Percentiles rank a stretch among this genome's conserved stretches.
Conservation (phyloP, 2,113 vertebrate species). For the Poeciliopsis retropinna region DNA sequence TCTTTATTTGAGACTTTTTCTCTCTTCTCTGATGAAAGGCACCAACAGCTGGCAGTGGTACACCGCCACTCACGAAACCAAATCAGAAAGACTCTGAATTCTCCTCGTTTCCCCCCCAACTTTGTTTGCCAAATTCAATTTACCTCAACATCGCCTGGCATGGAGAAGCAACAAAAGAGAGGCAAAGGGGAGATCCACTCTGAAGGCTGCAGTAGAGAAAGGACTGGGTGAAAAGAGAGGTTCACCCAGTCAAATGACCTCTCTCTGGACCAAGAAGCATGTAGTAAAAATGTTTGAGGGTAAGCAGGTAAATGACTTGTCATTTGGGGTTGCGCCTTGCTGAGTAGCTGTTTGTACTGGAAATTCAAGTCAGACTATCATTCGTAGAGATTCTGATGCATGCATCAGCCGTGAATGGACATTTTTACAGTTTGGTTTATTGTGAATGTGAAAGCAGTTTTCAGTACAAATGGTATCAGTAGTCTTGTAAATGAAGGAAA, state of each 20-base stretch:
- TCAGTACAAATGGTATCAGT: conserved; percentile 66
- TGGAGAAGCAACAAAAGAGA: conserved; percentile 85
- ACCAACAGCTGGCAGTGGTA: conserved; percentile 93
- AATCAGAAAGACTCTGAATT: conserved; percentile 89
- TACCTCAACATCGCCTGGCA: conserved; percentile 93
- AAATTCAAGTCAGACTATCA: conserved; percentile 69
- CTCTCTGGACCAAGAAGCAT: conserved; percentile 70
- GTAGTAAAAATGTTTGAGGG: conserved; percentile 69
- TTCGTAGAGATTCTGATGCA: conserved; percentile 64
- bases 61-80: conserved; percentile 87
- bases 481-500: conserved; percentile 75
- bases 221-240: conserved; percentile 45
- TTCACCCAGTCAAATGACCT: conserved; percentile 66
- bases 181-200: conserved; percentile 67
- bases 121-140: conserved; percentile 94
- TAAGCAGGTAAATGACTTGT: conserved; percentile 71
- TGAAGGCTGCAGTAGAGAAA: conserved; percentile 69
- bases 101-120: conserved; percentile 61
- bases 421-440: conserved; percentile 65
- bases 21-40: conserved; percentile 85
- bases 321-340: conserved; percentile 66
- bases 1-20: conserved; percentile 87
- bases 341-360: conserved; percentile 66
- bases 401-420: conserved; percentile 60
- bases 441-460: conserved; percentile 73